Percentiles rank a stretch among this genome's conserved stretches.
Evolutionary conservation across 2,113 vertebrate species (phyloP).

Genomic region (Promerops cafer): DNA sequence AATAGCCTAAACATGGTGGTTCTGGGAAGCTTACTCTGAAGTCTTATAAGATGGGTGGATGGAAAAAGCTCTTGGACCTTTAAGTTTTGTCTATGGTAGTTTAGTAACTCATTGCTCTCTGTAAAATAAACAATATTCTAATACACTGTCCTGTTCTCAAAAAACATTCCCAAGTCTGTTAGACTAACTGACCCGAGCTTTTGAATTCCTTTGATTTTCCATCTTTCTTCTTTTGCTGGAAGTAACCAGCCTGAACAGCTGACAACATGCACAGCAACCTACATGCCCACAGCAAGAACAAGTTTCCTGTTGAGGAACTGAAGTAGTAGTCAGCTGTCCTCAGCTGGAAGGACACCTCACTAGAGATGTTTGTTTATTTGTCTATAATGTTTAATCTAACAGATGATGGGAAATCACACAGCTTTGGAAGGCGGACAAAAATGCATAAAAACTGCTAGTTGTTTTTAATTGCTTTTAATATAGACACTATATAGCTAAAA

Average conservation of each 20-base stretch:
- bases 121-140: background rate
- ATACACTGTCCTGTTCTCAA: background rate
- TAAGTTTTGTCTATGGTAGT: background rate
- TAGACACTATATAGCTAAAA: background rate
- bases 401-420: slow-evolving; percentile 13
- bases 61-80: background rate
- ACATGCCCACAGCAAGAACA: slow-evolving; percentile 22
- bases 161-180: background rate
- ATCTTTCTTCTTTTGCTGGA: background rate
- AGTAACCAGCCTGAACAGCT: slow-evolving; percentile 35
- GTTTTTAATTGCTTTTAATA: background rate
- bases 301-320: slow-evolving; percentile 49
- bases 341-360: slow-evolving; percentile 37
- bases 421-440: background rate
- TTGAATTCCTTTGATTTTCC: slow-evolving; percentile 2
- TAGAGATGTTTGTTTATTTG: no score
- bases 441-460: background rate
- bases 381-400: slow-evolving; percentile 27
- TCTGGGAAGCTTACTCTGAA: background rate
- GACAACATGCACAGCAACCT: background rate
- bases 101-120: background rate
- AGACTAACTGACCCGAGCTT: background rate
- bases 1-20: background rate
- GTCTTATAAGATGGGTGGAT: fast-evolving
- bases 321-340: slow-evolving; percentile 46